These are phyloP conservation scores for Cassiopea xamachana DNA, from an alignment of 30 jellyfish, hydroid and myxozoan species.

Conservation along the genomic window DNA sequence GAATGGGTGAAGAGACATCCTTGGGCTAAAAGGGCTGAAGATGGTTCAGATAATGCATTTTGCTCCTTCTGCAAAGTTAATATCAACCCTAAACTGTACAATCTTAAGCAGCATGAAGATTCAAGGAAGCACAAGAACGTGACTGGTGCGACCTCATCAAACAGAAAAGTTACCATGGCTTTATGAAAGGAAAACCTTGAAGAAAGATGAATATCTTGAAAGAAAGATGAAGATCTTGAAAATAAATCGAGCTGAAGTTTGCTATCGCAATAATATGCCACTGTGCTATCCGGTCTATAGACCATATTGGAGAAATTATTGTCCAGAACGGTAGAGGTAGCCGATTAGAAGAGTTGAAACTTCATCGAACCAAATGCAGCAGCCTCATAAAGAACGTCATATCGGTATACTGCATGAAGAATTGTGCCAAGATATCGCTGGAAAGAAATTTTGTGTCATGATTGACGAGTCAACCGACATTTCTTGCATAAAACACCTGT, in stretches of 20 bases:
- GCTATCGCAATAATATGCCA: conserved; percentile 81
- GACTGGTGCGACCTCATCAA: neutral
- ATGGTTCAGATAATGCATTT: conserved; percentile 69
- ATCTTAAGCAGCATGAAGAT: conserved; percentile 36
- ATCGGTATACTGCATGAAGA: conserved; percentile 55
- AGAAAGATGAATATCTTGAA: too few relatives aligned
- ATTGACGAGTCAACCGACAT: conserved; percentile 72
- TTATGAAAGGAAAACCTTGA: conserved; percentile 21
- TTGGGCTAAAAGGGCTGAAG: conserved; percentile 70
- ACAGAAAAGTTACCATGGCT: neutral
- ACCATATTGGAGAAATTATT: conserved; percentile 73
- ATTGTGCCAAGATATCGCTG: conserved; percentile 31
- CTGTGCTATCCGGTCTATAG: conserved; percentile 63
- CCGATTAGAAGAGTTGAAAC: conserved; percentile 42
- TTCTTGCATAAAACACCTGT: conserved; percentile 36
- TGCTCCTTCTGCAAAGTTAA: conserved; percentile 31
- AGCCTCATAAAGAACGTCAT: conserved; percentile 55
- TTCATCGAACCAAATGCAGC: conserved; percentile 69
- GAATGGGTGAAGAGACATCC: conserved; percentile 48
- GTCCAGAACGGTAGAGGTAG: conserved; percentile 66
- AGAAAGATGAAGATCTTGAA: conserved; percentile 55
- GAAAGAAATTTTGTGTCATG: conserved; percentile 49
- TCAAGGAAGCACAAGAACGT: conserved; percentile 26
- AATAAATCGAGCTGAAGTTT: conserved; percentile 38
- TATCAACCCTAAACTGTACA: conserved; percentile 41